Evolutionary conservation across 2,888 invertebrate genomes (phyloP).

Genomic region (Trissoscelio sp.): DNA sequence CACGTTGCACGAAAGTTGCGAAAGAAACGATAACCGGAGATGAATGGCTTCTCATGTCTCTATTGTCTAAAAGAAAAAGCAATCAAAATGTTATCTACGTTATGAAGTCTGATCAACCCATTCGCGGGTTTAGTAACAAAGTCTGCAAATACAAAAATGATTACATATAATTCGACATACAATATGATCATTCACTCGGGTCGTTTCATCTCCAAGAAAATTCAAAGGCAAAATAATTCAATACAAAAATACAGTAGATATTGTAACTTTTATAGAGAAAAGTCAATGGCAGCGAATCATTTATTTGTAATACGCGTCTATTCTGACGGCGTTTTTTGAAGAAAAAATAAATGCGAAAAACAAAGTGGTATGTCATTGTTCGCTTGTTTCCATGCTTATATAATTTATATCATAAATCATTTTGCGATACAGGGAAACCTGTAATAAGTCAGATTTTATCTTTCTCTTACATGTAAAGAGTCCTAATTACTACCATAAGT

Average conservation of each 20-base stretch:
- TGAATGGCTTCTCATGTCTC: slow-evolving; percentile 10
- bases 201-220: slow-evolving; percentile 37
- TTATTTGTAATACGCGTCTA: slow-evolving; percentile 59
- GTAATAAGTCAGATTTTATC: too few relatives aligned
- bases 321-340: slow-evolving; percentile 46
- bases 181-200: slow-evolving; percentile 1
- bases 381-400: slow-evolving; percentile 26
- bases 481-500: too few relatives aligned
- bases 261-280: slow-evolving; percentile 49
- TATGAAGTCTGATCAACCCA: slow-evolving; percentile 28
- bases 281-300: slow-evolving; percentile 46
- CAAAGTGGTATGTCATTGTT: slow-evolving; percentile 13
- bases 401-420: neutral
- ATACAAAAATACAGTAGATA: slow-evolving; percentile 18
- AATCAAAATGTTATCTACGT: slow-evolving; percentile 27
- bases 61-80: slow-evolving; percentile 7
- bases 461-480: too few relatives aligned
- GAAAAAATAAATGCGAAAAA: slow-evolving; percentile 33
- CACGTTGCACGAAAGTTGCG: slow-evolving; percentile 2
- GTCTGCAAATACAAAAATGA: neutral
- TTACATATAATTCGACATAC: slow-evolving; percentile 14
- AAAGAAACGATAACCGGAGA: neutral
- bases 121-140: neutral
- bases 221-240: slow-evolving; percentile 3
- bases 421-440: too few relatives aligned